These are phyloP conservation scores for Lepidotrigona ventralis DNA, from an alignment of 1,140 invertebrate species.

Conservation along the genomic window DNA sequence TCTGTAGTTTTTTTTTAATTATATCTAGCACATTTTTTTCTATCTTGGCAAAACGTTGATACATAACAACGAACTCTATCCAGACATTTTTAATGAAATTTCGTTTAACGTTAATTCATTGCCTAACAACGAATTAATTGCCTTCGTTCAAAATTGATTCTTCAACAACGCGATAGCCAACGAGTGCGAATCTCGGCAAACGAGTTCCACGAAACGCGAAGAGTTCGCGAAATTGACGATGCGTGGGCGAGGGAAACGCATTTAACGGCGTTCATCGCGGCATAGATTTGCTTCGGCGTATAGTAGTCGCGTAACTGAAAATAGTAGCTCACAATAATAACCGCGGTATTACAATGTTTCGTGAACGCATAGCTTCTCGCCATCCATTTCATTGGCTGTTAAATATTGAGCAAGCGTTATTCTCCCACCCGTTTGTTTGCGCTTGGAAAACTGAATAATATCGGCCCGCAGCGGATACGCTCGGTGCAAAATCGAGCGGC, in stretches of 20 bases:
- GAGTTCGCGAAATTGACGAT: neutral
- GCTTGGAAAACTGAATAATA: neutral
- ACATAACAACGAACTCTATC: neutral
- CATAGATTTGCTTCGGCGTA: neutral
- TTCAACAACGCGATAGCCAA: neutral
- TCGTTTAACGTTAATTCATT: neutral
- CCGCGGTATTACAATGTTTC: neutral
- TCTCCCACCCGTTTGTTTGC: neutral
- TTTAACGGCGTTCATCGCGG: constrained; percentile 1
- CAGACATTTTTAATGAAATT: neutral
- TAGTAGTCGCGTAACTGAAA: neutral
- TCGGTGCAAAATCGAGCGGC: neutral
- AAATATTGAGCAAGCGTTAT: neutral
- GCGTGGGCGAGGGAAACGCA: neutral
- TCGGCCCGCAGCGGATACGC: neutral
- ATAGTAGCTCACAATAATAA: constrained; percentile 9
- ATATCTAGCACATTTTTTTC: neutral
- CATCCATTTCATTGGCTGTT: neutral
- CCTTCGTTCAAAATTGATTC: neutral
- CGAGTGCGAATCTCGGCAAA: neutral
- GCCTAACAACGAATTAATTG: neutral
- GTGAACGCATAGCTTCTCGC: constrained; percentile 1
- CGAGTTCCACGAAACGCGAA: neutral
- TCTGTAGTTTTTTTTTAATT: no score
- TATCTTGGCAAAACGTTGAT: neutral